These are phyloP conservation scores for sheep (Ovis aries) DNA, from an alignment of 2,113 vertebrate species.

Conservation along the genomic window ARS-UI_Ramb_v3.0 NC_056055.1:133572501-133573000, in stretches of 20 bases:
- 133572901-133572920: constrained; percentile 79
- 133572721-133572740: constrained; percentile 71
- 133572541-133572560: constrained; percentile 22
- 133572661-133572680: constrained; percentile 80
- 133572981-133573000: constrained; percentile 39
- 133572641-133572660: constrained; percentile 77
- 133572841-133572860: constrained; percentile 78
- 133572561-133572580: constrained; percentile 72
- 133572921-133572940: constrained; percentile 71
- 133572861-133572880: constrained; percentile 71
- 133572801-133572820: constrained; percentile 80
- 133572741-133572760: constrained; percentile 74
- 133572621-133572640: constrained; percentile 80
- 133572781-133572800: constrained; percentile 82
- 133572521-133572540: constrained; percentile 68
- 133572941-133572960: constrained; percentile 75
- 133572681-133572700: constrained; percentile 82
- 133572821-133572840: constrained; percentile 81
- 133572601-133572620: constrained; percentile 83
- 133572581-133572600: constrained; percentile 82
- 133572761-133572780: constrained; percentile 78
- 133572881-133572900: constrained; percentile 81
- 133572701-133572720: constrained; percentile 83
- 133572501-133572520: constrained; percentile 8
- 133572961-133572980: constrained; percentile 55